These are phyloP conservation scores for Theristus sp. DNA, from an alignment of 2,888 invertebrate genomes.

Conservation along the genomic window DNA sequence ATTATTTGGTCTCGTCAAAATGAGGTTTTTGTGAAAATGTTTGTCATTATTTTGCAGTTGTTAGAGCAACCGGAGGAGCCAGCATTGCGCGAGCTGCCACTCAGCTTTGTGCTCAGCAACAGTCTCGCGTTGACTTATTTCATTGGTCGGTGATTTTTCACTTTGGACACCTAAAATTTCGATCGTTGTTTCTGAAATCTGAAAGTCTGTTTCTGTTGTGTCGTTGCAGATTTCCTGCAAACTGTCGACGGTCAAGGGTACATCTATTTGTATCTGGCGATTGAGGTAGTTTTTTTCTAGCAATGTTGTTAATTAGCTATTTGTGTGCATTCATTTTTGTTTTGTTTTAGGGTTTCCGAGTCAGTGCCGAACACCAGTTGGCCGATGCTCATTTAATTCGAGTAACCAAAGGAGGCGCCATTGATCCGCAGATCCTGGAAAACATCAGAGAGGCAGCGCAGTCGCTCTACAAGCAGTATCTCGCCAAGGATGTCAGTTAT, in stretches of 20 bases:
- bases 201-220: not conserved
- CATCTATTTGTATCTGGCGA: constrained; percentile 56
- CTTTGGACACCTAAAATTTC: too few species aligned
- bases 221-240: constrained; percentile 46
- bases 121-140: constrained; percentile 56
- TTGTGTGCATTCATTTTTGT: too few species aligned
- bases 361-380: constrained; percentile 51
- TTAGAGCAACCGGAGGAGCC: constrained; percentile 11
- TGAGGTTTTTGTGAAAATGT: not conserved
- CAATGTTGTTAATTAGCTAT: too few species aligned
- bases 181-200: too few species aligned
- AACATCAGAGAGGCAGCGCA: constrained; percentile 47
- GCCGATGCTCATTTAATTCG: constrained; percentile 14
- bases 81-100: constrained; percentile 43
- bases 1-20: too few species aligned
- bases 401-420: constrained; percentile 32
- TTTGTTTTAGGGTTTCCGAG: constrained; percentile 36
- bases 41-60: not conserved
- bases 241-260: constrained; percentile 50
- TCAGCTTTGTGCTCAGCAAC: constrained; percentile 55
- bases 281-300: constrained; percentile 44
- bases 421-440: constrained; percentile 25
- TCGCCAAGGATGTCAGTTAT: not conserved
- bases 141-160: constrained; percentile 35
- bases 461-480: constrained; percentile 48